Base-by-base conservation (phyloP, 2,113 vertebrate genomes). In the Electrona antarctica region DNA sequence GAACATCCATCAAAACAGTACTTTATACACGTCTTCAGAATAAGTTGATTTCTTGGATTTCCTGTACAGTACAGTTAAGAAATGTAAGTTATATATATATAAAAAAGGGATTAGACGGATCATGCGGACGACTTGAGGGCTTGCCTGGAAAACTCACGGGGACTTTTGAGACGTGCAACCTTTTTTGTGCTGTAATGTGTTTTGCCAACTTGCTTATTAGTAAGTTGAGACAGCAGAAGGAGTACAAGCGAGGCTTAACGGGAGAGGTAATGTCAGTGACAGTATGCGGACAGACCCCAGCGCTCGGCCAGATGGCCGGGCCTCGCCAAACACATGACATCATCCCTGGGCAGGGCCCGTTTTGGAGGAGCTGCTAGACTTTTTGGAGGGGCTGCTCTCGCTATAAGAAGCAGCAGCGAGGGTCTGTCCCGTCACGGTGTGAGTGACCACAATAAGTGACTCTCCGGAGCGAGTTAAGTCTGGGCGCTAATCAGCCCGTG, bases 301-400 rank as follows among this genome's bases (percentile, higher is more conserved):
- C 57, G 33, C 59, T 45, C 68, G 6, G 72, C 78, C 85, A 83
- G 78, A 81, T 56, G 69, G 55, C 63, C 7, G 13, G 41, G 21
- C 60, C 80, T 71, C 7, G 63, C 82, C 77, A 87, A 82, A 81
- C 59, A 71, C 77, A 81, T 91, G 86, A 89, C 86, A 69, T 89
- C 90, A 89, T 74, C 56, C 29, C 77, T 78, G 84, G 88, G 83
- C 67, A 8, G 80, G 69, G 73, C 50, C 55, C 29, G 3, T 3
- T 41, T 4, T 6, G 33, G 33, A 41, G 33, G 33, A 41, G 33
- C 33, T 2, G 33, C 33, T 41, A 41, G 33, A 41, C 33, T 3
- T 41, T 41, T 41, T 41, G 33, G 33, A 41, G 33, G 33, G 33
- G 33, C 33, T 11, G 62, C 10, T 64, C 46, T 13, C 59, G 48